phyloP scores from a whole-genome alignment of 2,113 vertebrate species.

The Brienomyrus longianalis region DNA sequence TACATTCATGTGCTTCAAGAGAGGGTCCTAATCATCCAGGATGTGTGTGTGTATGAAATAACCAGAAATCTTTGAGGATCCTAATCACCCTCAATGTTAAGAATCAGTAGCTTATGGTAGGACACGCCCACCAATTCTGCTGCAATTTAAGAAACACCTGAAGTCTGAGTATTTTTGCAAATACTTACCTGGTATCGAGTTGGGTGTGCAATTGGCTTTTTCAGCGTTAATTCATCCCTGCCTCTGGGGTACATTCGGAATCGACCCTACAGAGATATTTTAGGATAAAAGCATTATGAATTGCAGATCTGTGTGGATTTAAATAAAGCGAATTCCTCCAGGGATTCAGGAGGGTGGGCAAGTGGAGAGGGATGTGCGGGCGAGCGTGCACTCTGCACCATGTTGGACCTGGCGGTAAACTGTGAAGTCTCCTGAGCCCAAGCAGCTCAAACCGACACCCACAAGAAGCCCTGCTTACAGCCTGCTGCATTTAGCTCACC shows the following conservation, averaged over 20 bases:
- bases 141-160: not conserved
- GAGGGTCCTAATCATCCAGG: not conserved
- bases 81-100: not conserved
- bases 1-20: not conserved
- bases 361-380: not conserved
- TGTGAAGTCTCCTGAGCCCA: not conserved
- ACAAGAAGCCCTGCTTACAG: not conserved
- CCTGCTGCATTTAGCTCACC: not conserved
- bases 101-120: not conserved
- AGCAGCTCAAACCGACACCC: not conserved
- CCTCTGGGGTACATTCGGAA: constrained; percentile 68
- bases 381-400: not conserved
- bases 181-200: constrained; percentile 84
- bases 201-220: constrained; percentile 79
- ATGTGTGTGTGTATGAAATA: not conserved
- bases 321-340: not conserved
- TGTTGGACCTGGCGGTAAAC: not conserved
- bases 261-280: constrained; percentile 66
- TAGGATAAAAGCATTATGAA: not conserved
- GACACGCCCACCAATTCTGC: not conserved
- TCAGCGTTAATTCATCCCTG: constrained; percentile 70
- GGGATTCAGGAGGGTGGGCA: not conserved
- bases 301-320: not conserved
- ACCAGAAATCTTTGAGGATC: not conserved
- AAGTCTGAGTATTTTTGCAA: not conserved